Base-by-base conservation (phyloP, 2,888 invertebrate genomes). In the Drymonia ruficornis region DNA sequence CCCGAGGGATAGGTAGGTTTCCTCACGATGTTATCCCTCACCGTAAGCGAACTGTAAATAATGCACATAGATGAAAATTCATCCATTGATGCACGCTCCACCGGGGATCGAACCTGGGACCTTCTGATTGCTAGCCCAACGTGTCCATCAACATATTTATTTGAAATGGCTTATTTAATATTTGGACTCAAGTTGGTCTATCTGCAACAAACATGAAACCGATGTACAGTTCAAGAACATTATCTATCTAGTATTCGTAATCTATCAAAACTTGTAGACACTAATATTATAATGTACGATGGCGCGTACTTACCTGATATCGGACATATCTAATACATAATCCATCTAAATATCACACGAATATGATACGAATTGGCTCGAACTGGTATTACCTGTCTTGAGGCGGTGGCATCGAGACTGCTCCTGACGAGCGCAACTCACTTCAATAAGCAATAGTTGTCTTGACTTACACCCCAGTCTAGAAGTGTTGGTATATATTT, bases 391-490 rank as follows among this genome's bases (percentile, higher is more conserved):
- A 61, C 52, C 43, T 49, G 51, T 49, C 45, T n/a, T 18, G 34
- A 56, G 53, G 49, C 34, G 51, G 11, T 53, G 31, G 44, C 53
- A 50, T 50, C 47, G 48, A 34, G 36, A 47, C 34, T 49, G 18
- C 18, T 23, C 15, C 55, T 52, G 45, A 53, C 52, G 53, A 52
- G 60, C 52, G 44, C 23, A 52, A 58, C 52, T 53, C 55, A 50
- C 54, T 59, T 65, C 64, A 67, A 60, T 67, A 63, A 62, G 59
- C 64, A 65, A 65, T 67, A 59, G 65, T 60, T 55, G 57, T 60
- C 51, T 58, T 52, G 28, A 45, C 45, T 45, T 28, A 49, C 42
- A 50, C 29, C 42, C n/a, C 6, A 49, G 19, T 15, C 23, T 3
- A n/a, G 45, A 28, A 45, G 45, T 45, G 28, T 18, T 28, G 6